Percentiles rank a stretch among this genome's conserved stretches.
phyloP scores from a whole-genome alignment of 2,113 vertebrate species.

The Carettochelys insculpta region DNA sequence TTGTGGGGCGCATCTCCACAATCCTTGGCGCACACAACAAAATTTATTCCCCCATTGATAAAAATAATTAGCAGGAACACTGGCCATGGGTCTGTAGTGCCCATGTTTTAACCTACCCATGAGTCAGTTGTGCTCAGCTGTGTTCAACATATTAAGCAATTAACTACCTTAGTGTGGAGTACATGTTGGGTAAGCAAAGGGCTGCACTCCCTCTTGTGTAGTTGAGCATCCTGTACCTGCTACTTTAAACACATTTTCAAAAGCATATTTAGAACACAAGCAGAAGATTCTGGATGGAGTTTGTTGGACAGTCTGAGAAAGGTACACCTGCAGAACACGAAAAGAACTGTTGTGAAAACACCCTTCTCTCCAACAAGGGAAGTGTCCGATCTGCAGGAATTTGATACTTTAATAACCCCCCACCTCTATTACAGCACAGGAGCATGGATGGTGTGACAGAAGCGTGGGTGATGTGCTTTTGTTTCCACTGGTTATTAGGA shows the following conservation, averaged over 20 bases:
- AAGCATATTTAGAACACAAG: background rate
- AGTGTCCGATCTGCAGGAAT: background rate
- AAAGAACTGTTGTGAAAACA: background rate
- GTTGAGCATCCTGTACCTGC: background rate
- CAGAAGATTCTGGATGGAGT: background rate
- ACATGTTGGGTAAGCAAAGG: background rate
- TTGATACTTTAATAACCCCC: background rate
- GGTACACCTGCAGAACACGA: background rate
- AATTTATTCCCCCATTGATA: too few relatives aligned
- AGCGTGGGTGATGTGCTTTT: background rate
- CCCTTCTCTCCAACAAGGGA: background rate
- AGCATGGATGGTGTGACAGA: background rate
- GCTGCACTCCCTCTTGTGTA: background rate
- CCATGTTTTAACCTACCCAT: background rate
- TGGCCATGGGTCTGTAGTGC: background rate
- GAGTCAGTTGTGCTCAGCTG: too few relatives aligned
- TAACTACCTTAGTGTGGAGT: background rate
- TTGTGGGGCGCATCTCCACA: too few relatives aligned
- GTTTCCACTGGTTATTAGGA: background rate
- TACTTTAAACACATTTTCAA: background rate
- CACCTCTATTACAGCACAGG: background rate
- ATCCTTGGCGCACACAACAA: too few relatives aligned
- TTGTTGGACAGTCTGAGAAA: background rate
- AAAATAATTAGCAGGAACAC: too few relatives aligned
- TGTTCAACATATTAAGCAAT: background rate